These are phyloP conservation scores for Odontomyia ornata DNA, from an alignment of 2,888 invertebrate species.

Conservation along the genomic window DNA sequence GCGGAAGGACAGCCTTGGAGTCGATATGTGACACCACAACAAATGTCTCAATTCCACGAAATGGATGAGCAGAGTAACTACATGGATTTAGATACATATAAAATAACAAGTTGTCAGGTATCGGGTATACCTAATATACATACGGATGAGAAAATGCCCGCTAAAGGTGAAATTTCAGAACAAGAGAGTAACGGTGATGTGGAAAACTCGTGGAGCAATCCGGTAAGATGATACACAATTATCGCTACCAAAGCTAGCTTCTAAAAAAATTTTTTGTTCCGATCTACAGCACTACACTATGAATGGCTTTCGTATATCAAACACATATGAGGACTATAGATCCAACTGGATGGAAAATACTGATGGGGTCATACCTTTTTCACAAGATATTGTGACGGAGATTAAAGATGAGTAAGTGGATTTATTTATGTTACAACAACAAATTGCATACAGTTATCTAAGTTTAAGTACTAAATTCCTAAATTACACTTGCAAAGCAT, in stretches of 20 bases:
- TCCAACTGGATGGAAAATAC: slow-evolving; percentile 58
- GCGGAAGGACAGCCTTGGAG: slow-evolving; percentile 32
- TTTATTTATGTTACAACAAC: no score
- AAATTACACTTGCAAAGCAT: no score
- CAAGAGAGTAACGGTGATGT: slow-evolving; percentile 87
- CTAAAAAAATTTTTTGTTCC: background rate
- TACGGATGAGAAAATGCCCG: slow-evolving; percentile 87
- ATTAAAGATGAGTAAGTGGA: slow-evolving; percentile 26
- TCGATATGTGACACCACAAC: slow-evolving; percentile 47
- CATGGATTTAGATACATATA: slow-evolving; percentile 62
- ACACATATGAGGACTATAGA: slow-evolving; percentile 52
- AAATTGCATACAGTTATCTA: no score
- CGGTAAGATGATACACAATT: slow-evolving; percentile 68
- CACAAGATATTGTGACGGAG: slow-evolving; percentile 10
- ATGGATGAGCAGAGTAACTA: slow-evolving; percentile 59
- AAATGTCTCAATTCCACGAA: slow-evolving; percentile 55
- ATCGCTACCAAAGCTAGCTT: no score
- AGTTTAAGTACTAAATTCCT: no score
- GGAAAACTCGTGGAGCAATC: slow-evolving; percentile 74
- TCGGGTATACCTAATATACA: slow-evolving; percentile 71
- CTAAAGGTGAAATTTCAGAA: slow-evolving; percentile 85
- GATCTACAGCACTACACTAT: slow-evolving; percentile 28
- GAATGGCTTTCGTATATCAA: slow-evolving; percentile 47
- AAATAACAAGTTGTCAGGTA: slow-evolving; percentile 50
- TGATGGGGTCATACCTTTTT: slow-evolving; percentile 56